phyloP scores from a whole-genome alignment of 1,140 invertebrate species.

The Zaprionus lachaisei region DNA sequence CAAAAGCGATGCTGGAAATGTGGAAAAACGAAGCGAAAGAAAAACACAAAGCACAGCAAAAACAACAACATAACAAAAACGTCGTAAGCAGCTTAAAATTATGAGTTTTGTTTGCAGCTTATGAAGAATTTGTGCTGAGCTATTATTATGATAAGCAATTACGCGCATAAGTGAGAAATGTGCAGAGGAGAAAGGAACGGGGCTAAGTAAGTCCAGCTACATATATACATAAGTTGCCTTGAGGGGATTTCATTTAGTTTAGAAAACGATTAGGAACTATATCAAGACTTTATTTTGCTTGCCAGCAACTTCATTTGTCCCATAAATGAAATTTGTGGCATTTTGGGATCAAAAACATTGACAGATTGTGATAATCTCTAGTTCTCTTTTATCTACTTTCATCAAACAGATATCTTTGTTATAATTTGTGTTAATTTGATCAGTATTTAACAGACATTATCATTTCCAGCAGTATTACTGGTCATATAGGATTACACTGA shows the following conservation, averaged over 20 bases:
- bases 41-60: neutral
- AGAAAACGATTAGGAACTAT: neutral
- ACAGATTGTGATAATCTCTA: neutral
- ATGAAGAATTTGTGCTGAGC: constrained; percentile 16
- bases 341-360: neutral
- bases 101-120: constrained; percentile 8
- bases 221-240: neutral
- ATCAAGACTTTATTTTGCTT: neutral
- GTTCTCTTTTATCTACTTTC: neutral
- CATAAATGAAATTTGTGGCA: neutral
- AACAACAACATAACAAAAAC: neutral
- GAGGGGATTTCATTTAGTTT: neutral
- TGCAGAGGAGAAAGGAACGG: neutral
- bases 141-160: constrained; percentile 8
- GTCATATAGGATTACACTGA: too few species aligned
- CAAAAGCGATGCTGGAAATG: neutral
- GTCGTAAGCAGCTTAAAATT: constrained; percentile 20
- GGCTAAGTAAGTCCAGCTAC: neutral
- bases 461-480: too few species aligned
- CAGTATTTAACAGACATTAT: too few species aligned
- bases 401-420: neutral
- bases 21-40: neutral
- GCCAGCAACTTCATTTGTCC: neutral
- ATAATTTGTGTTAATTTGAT: neutral
- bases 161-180: neutral